Percentiles rank a stretch among this genome's conserved stretches.
These are phyloP conservation scores for Xyliphius kryptos DNA, from an alignment of 2,113 vertebrate species.

Conservation along the genomic window DNA sequence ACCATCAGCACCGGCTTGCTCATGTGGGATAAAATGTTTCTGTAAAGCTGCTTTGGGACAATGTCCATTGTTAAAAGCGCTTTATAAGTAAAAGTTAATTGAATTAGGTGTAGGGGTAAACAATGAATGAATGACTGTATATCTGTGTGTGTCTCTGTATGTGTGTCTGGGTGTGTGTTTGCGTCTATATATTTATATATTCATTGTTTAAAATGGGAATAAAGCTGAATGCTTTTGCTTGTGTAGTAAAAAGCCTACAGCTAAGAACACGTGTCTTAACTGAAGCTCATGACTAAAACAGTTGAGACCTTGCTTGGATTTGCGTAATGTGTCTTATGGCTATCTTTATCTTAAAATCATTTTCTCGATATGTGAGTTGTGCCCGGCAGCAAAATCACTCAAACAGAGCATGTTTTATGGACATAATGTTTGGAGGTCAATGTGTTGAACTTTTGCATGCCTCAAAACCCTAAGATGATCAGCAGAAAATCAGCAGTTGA, in stretches of 20 bases:
- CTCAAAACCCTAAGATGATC: not conserved
- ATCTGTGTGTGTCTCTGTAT: no score
- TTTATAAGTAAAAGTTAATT: no score
- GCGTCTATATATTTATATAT: not conserved
- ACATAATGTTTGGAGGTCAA: not conserved
- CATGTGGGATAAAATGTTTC: no score
- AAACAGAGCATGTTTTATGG: not conserved
- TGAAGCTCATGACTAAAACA: not conserved
- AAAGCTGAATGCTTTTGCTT: not conserved
- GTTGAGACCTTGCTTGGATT: not conserved
- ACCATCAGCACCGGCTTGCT: no score
- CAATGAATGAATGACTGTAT: no score
- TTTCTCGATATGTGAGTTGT: not conserved
- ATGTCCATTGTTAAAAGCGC: no score
- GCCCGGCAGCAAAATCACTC: not conserved
- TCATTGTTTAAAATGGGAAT: not conserved
- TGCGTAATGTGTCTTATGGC: constrained; percentile 3
- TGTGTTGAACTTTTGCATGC: not conserved
- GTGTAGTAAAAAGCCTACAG: not conserved
- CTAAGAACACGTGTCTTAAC: not conserved
- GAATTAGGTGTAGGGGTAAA: no score
- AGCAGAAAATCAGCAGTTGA: no score
- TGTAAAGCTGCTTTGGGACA: no score
- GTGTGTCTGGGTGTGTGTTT: no score
- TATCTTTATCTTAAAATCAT: not conserved